Conservation (phyloP, 1,140 invertebrate genomes). For the Cydia pomonella region DNA sequence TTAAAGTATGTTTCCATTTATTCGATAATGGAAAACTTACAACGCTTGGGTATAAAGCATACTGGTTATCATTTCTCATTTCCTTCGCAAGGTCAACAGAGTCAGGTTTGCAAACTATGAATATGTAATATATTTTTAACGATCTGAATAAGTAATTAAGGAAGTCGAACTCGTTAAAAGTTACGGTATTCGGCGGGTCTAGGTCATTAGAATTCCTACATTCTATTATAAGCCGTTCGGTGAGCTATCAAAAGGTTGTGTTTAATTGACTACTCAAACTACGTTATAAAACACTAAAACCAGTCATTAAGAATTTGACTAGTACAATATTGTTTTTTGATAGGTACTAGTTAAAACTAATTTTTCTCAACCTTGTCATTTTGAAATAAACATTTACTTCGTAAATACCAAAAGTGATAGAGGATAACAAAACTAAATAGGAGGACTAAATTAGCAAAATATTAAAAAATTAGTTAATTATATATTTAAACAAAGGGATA, state of each 20-base stretch:
- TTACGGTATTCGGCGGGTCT: constrained; percentile 15
- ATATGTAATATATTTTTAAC: constrained; percentile 16
- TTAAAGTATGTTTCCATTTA: not conserved
- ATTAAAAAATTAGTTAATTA: no score
- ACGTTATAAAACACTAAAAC: no score
- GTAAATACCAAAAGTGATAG: no score
- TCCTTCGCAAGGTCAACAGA: not conserved
- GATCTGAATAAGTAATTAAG: constrained; percentile 7
- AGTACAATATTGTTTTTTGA: no score
- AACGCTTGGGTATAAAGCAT: not conserved
- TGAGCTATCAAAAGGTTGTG: not conserved
- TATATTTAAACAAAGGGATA: no score
- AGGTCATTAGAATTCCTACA: constrained; percentile 10
- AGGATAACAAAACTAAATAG: no score
- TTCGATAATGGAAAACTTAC: not conserved
- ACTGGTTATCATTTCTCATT: not conserved
- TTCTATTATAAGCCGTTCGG: not conserved
- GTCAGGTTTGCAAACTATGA: constrained; percentile 17
- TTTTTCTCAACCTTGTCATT: no score
- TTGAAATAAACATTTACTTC: no score
- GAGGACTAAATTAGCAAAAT: no score
- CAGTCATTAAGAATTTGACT: no score
- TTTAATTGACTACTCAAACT: not conserved
- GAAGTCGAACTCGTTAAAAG: constrained; percentile 1
- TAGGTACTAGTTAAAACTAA: no score